phyloP scores from a whole-genome alignment of 2,888 invertebrate species.

The Xestoiulus laeticollis region DNA sequence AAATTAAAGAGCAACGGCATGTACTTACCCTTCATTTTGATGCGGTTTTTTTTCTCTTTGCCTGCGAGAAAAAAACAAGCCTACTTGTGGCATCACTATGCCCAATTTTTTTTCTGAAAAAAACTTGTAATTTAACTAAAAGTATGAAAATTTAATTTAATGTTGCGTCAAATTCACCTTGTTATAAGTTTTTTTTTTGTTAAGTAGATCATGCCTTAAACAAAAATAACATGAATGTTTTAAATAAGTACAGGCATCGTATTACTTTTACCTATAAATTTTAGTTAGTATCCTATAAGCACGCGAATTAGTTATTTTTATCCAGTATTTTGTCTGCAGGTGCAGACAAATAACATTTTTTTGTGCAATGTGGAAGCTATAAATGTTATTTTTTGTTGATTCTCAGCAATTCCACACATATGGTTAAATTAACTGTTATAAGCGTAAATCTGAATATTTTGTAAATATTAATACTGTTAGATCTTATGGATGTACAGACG shows the following conservation, averaged over 20 bases:
- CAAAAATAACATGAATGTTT: too few species aligned
- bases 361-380: too few species aligned
- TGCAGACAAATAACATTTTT: too few species aligned
- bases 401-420: too few species aligned
- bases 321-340: too few species aligned
- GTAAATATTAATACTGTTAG: neutral
- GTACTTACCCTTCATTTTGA: neutral
- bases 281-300: too few species aligned
- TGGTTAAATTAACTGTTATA: neutral
- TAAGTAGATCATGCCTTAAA: too few species aligned
- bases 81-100: neutral
- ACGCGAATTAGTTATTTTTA: too few species aligned
- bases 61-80: neutral
- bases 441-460: neutral
- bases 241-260: too few species aligned
- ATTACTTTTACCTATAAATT: too few species aligned
- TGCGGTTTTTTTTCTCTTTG: conserved; percentile 20
- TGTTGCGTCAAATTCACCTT: neutral
- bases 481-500: neutral
- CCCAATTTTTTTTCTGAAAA: neutral
- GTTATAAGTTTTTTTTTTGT: too few species aligned
- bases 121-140: neutral
- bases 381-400: too few species aligned
- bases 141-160: neutral
- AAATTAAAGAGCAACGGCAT: conserved; percentile 34